A percentile compares a stretch with the other conserved stretches of the same genome.
Conservation (phyloP, 2,797 vertebrate species). For the Odontamblyopus lacepedii region DNA sequence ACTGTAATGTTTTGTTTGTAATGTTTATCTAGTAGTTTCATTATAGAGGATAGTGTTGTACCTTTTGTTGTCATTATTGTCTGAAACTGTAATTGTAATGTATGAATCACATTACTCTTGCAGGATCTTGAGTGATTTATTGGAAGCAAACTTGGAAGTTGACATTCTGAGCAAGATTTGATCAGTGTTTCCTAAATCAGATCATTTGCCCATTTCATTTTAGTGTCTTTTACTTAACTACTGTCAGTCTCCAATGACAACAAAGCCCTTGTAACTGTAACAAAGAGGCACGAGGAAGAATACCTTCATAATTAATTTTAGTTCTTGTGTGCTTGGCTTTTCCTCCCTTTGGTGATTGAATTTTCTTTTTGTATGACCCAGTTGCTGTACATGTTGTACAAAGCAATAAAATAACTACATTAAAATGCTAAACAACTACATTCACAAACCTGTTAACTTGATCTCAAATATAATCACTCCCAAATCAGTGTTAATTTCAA, state of each 20-base stretch:
- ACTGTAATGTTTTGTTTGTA: no score
- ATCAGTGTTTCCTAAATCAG: neutral
- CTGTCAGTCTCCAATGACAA: neutral
- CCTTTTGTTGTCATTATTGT: neutral
- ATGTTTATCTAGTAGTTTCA: neutral
- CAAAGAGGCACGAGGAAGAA: neutral
- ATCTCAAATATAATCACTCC: neutral
- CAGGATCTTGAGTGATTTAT: neutral
- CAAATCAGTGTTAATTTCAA: neutral
- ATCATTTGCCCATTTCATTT: neutral
- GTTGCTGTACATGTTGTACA: neutral
- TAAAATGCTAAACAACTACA: neutral
- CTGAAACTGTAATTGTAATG: neutral
- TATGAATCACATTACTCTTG: neutral
- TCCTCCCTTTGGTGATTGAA: neutral
- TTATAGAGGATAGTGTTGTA: no score
- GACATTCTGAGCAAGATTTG: neutral
- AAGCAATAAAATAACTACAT: neutral
- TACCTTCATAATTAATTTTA: neutral
- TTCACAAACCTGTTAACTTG: neutral
- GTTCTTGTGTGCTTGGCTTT: neutral
- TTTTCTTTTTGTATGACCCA: neutral
- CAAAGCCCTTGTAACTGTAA: neutral
- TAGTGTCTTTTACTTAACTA: neutral
- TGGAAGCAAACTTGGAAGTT: neutral